phyloP scores from a whole-genome alignment of 2,113 vertebrate species.

The Alaudala cheleensis region DNA sequence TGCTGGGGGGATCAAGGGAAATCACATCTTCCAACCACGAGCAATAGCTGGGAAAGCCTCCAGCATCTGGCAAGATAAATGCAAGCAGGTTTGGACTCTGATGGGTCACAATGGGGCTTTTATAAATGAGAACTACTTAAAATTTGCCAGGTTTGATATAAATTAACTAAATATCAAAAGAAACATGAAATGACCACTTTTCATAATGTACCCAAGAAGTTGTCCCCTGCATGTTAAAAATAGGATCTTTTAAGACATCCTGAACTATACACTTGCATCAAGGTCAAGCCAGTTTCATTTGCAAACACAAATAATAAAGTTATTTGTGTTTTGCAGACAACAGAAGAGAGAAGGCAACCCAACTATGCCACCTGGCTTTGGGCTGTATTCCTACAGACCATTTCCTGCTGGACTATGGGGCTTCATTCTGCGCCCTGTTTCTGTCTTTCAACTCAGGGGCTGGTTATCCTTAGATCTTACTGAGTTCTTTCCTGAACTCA shows the following conservation, averaged over 20 bases:
- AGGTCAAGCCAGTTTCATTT: neutral
- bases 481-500: neutral
- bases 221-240: neutral
- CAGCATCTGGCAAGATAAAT: neutral
- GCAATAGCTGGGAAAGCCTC: neutral
- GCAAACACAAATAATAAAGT: neutral
- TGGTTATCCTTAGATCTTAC: neutral
- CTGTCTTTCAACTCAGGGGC: neutral
- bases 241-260: neutral
- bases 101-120: neutral
- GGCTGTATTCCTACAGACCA: neutral
- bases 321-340: neutral
- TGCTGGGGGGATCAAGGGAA: neutral
- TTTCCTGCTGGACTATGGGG: neutral
- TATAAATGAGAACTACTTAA: neutral
- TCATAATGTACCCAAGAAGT: neutral
- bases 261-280: neutral
- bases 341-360: neutral
- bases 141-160: neutral
- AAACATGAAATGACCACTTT: neutral
- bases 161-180: neutral
- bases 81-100: neutral
- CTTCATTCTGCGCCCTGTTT: neutral
- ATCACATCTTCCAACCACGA: rapidly evolving
- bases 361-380: neutral